These are phyloP conservation scores for Conistra vaccinii DNA, from an alignment of 2,888 invertebrate species.

Conservation along the genomic window DNA sequence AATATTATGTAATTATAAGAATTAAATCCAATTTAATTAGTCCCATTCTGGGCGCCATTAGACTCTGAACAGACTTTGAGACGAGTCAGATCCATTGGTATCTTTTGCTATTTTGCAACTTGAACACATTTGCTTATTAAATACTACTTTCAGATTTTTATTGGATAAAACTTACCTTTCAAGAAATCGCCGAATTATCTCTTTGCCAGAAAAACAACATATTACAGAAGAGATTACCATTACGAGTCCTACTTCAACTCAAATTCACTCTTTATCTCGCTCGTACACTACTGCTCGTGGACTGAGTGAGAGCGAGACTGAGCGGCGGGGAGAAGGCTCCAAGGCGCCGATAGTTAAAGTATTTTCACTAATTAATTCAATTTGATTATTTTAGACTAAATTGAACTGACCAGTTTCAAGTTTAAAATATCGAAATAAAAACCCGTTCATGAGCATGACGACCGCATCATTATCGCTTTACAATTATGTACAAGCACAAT, in stretches of 20 bases:
- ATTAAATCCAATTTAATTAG: neutral
- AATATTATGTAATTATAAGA: neutral
- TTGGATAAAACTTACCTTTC: neutral
- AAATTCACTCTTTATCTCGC: too few species aligned
- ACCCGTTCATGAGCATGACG: neutral
- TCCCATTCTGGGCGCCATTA: slow-evolving; percentile 5
- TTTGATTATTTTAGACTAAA: too few species aligned
- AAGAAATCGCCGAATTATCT: neutral
- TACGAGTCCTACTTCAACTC: too few species aligned
- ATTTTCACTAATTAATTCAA: too few species aligned
- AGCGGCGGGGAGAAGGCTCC: too few species aligned
- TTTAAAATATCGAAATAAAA: neutral
- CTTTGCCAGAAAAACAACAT: neutral
- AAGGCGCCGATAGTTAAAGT: too few species aligned
- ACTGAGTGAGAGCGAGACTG: too few species aligned
- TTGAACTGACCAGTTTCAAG: too few species aligned
- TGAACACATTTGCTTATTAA: neutral
- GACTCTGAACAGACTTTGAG: neutral
- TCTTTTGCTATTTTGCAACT: neutral
- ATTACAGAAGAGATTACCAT: too few species aligned
- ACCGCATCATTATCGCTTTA: neutral
- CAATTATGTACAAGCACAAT: neutral
- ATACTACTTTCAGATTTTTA: neutral
- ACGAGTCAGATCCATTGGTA: neutral
- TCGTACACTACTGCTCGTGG: too few species aligned